Percentiles rank a stretch among this genome's conserved stretches.
Evolutionary conservation across 2,113 vertebrate genomes (phyloP).

Genomic region (Hemiscyllium ocellatum): DNA sequence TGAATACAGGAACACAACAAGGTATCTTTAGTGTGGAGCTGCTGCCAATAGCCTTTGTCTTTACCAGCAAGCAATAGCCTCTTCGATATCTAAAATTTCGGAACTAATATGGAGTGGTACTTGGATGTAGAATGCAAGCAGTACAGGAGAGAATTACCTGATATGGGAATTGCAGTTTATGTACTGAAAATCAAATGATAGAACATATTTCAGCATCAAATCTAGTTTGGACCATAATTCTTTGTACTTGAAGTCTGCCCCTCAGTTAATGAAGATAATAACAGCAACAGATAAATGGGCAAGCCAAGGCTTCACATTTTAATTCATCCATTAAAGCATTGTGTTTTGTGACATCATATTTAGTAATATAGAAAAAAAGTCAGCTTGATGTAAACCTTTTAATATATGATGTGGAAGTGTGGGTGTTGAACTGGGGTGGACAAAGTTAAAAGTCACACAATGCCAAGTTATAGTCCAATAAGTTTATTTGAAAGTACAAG

Average conservation of each 20-base stretch:
- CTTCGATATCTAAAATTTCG: background rate
- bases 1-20: background rate
- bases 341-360: background rate
- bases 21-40: background rate
- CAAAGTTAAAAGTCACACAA: too few species aligned
- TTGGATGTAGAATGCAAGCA: background rate
- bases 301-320: background rate
- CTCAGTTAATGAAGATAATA: background rate
- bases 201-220: background rate
- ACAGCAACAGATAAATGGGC: background rate
- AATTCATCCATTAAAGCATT: background rate
- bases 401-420: too few species aligned
- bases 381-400: background rate
- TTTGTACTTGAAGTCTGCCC: background rate
- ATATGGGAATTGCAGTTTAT: background rate
- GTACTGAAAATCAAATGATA: background rate
- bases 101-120: background rate
- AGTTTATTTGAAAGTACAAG: too few species aligned
- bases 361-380: background rate
- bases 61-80: background rate
- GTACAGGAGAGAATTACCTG: background rate
- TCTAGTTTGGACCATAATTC: background rate
- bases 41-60: background rate
- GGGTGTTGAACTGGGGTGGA: too few species aligned
- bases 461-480: too few species aligned